Conservation (phyloP, 2,888 invertebrate species). For the Synanthedon tipuliformis region DNA sequence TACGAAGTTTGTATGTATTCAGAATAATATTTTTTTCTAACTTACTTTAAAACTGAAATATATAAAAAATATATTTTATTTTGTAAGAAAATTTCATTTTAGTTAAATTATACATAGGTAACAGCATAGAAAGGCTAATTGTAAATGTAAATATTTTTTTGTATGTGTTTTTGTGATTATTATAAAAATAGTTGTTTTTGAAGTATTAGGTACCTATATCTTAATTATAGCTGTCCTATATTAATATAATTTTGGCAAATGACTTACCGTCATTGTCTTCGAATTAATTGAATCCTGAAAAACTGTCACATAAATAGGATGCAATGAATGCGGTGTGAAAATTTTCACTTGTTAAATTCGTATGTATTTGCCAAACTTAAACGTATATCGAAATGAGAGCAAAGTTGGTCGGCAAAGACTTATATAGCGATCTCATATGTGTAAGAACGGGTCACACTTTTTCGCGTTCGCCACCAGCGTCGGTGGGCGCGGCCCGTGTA, state of each 20-base stretch:
- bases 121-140: no score
- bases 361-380: conserved; percentile 60
- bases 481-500: conserved; percentile 50
- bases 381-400: conserved; percentile 67
- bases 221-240: no score
- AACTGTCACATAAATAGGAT: background rate
- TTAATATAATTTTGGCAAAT: background rate
- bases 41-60: no score
- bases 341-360: conserved; percentile 19
- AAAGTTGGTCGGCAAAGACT: conserved; percentile 57
- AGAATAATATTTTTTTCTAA: no score
- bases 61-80: no score
- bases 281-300: conserved; percentile 1
- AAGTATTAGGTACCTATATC: no score
- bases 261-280: conserved; percentile 5
- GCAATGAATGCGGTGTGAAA: background rate
- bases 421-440: conserved; percentile 67
- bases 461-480: conserved; percentile 55
- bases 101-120: no score
- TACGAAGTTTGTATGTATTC: no score
- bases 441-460: conserved; percentile 67
- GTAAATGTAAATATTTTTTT: no score
- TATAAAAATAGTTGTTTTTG: no score
- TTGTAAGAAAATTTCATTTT: no score
- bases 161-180: no score